Evolutionary conservation across 1,140 invertebrate species (phyloP).

Genomic region (Halictus rubicundus): DNA sequence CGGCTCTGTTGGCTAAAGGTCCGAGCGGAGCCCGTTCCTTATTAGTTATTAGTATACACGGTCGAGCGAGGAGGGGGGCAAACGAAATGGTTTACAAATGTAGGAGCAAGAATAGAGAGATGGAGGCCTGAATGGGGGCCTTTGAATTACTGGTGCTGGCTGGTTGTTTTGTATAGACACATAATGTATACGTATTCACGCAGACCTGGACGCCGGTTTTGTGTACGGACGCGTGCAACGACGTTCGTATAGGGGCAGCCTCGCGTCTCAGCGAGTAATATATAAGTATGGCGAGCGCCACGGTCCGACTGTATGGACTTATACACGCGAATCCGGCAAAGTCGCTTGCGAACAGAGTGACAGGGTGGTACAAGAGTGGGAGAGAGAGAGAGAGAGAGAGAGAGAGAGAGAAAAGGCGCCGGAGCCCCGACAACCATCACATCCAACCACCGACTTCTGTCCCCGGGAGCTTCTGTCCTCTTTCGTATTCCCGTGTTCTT

Average conservation of each 20-base stretch:
- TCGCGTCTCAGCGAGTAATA: slow-evolving; percentile 57
- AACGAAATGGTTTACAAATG: slow-evolving; percentile 74
- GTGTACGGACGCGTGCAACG: slow-evolving; percentile 28
- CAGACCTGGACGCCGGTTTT: slow-evolving; percentile 53
- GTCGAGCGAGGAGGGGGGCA: slow-evolving; percentile 47
- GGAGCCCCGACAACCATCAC: slow-evolving; percentile 39
- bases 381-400: no score
- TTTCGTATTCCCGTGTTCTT: slow-evolving; percentile 6
- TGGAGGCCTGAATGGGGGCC: slow-evolving; percentile 72
- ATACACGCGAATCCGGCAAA: slow-evolving; percentile 52
- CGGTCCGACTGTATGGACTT: slow-evolving; percentile 46
- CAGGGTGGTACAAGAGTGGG: no score
- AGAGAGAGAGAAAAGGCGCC: slow-evolving; percentile 37
- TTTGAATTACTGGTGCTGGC: slow-evolving; percentile 74
- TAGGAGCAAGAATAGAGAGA: slow-evolving; percentile 73
- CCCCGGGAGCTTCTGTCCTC: background rate
- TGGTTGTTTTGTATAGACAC: slow-evolving; percentile 74
- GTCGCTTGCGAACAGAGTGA: slow-evolving; percentile 21
- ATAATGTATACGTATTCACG: slow-evolving; percentile 69
- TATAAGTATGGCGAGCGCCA: slow-evolving; percentile 47
- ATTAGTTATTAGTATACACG: slow-evolving; percentile 64
- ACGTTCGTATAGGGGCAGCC: slow-evolving; percentile 17
- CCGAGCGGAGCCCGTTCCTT: slow-evolving; percentile 56
- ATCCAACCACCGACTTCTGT: slow-evolving; percentile 29
- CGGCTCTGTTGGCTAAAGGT: slow-evolving; percentile 47